A percentile compares a stretch with the other conserved stretches of the same genome.
phyloP scores from a whole-genome alignment of 1,140 invertebrate species.

The Aphelenchoides fujianensis region DNA sequence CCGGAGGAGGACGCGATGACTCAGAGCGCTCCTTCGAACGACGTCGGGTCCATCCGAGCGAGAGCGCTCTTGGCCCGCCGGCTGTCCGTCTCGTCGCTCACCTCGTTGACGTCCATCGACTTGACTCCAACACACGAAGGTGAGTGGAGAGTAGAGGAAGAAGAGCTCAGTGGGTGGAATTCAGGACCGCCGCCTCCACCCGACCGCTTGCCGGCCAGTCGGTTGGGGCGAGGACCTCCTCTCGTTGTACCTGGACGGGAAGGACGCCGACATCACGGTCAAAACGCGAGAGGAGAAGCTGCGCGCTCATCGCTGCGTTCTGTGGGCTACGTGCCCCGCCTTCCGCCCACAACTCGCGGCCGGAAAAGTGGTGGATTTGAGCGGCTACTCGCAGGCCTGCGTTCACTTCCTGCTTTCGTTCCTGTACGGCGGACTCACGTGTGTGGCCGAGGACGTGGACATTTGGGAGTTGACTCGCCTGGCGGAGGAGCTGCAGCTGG shows the following conservation, averaged over 20 bases:
- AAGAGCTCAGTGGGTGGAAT: not conserved
- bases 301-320: constrained; percentile 49
- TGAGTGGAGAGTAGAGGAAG: not conserved
- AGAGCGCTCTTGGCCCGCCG: constrained; percentile 42
- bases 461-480: constrained; percentile 54
- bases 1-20: constrained; percentile 26
- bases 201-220: constrained; percentile 39
- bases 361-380: constrained; percentile 27
- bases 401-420: constrained; percentile 56
- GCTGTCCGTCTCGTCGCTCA: constrained; percentile 55
- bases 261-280: constrained; percentile 49
- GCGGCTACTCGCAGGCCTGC: constrained; percentile 29
- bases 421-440: constrained; percentile 56
- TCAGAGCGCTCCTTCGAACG: constrained; percentile 16
- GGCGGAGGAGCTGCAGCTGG: constrained; percentile 45
- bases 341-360: constrained; percentile 29
- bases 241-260: constrained; percentile 54
- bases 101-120: constrained; percentile 58
- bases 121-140: constrained; percentile 53
- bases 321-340: constrained; percentile 51
- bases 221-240: constrained; percentile 53
- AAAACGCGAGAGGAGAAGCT: constrained; percentile 44
- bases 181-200: constrained; percentile 21
- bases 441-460: constrained; percentile 43
- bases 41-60: constrained; percentile 19